These are phyloP conservation scores for Glomeris maerens DNA, from an alignment of 1,140 invertebrate genomes.

Conservation along the genomic window DNA sequence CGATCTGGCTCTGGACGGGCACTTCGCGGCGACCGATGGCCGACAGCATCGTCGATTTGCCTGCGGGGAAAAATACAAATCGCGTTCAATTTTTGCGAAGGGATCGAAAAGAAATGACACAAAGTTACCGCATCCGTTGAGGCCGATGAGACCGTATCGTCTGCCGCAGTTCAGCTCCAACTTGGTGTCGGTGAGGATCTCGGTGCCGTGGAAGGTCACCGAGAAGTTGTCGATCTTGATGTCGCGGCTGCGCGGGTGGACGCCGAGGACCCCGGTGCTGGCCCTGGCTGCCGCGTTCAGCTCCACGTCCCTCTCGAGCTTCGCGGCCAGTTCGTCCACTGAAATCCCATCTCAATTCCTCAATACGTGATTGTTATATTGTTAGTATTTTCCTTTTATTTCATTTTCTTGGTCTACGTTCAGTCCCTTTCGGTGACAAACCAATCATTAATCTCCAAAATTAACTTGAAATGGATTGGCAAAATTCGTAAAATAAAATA, in stretches of 20 bases:
- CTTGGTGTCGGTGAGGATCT: conserved; percentile 88
- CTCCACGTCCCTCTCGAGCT: conserved; percentile 75
- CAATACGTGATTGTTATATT: neutral
- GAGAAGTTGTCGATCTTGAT: conserved; percentile 95
- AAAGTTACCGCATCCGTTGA: conserved; percentile 79
- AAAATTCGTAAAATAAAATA: neutral
- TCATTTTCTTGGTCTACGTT: no score
- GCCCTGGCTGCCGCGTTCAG: conserved; percentile 84
- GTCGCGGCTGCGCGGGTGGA: conserved; percentile 88
- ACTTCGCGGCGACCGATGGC: conserved; percentile 86
- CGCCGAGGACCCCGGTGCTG: conserved; percentile 84
- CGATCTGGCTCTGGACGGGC: conserved; percentile 89
- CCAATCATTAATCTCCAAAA: conserved; percentile 3
- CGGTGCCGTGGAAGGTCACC: conserved; percentile 93
- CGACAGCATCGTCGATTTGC: conserved; percentile 83
- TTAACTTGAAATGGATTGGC: neutral
- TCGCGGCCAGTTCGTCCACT: conserved; percentile 65
- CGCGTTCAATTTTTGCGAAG: neutral
- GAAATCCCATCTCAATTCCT: conserved; percentile 8
- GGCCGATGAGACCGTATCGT: conserved; percentile 88
- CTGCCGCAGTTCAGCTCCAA: conserved; percentile 93
- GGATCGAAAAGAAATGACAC: neutral
- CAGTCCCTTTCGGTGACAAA: conserved; percentile 1
- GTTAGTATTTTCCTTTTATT: neutral
- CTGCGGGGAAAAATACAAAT: conserved; percentile 32